Evolutionary conservation across 2,797 vertebrate genomes (phyloP).

Genomic region (Anableps anableps): DNA sequence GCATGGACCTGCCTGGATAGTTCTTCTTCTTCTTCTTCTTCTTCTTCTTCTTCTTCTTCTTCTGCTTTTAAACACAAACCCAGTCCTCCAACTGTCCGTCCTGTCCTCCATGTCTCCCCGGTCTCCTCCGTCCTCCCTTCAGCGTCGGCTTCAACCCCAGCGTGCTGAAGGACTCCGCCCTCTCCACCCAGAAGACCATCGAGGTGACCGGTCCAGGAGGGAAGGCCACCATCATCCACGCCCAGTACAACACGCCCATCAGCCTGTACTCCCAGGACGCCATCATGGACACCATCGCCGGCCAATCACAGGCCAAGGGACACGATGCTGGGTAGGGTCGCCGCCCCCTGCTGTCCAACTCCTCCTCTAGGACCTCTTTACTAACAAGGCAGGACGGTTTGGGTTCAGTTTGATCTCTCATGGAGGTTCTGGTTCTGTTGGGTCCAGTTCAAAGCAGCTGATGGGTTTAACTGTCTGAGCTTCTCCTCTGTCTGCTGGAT

Average conservation of each 20-base stretch:
- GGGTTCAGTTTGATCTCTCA: background rate
- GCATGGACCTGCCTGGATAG: conserved; percentile 4
- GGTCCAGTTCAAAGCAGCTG: background rate
- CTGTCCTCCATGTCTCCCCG: background rate
- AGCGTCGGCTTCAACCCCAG: conserved; percentile 27
- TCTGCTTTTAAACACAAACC: background rate
- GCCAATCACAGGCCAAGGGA: conserved; percentile 95
- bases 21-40: background rate
- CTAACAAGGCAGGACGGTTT: background rate
- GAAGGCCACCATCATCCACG: conserved; percentile 96
- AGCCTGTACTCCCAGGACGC: conserved; percentile 99
- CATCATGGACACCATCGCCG: conserved; percentile 99
- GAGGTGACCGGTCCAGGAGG: conserved; percentile 97
- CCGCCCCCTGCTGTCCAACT: background rate
- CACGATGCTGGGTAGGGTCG: conserved; percentile 81
- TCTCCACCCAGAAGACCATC: conserved; percentile 91
- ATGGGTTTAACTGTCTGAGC: background rate
- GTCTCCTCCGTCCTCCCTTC: background rate
- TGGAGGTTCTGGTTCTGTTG: background rate
- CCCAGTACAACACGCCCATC: conserved; percentile 99
- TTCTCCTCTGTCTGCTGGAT: background rate
- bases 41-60: background rate
- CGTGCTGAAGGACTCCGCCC: conserved; percentile 13
- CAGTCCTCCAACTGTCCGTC: background rate
- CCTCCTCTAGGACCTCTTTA: background rate